phyloP scores from a whole-genome alignment of 2,797 vertebrate genomes.

The Poeciliopsis presidionis region DNA sequence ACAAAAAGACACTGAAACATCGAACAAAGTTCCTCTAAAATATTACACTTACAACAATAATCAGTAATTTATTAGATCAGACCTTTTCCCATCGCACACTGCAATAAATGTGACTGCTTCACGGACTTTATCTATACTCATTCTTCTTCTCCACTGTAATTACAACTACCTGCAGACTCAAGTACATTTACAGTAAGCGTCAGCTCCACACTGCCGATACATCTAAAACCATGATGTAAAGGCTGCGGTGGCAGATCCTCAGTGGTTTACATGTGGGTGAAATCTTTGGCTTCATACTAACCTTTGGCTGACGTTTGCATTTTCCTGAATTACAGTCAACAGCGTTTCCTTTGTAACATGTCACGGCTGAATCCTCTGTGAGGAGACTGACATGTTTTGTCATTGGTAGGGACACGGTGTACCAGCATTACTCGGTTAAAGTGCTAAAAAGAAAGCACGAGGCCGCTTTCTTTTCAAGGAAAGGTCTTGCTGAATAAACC shows the following conservation, averaged over 20 bases:
- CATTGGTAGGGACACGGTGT: slow-evolving; percentile 53
- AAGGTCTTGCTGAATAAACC: slow-evolving; percentile 38
- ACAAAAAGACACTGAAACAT: not conserved
- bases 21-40: not conserved
- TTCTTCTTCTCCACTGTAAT: not conserved
- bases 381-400: slow-evolving; percentile 30
- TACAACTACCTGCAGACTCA: not conserved
- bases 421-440: slow-evolving; percentile 48
- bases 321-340: slow-evolving; percentile 66
- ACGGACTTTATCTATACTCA: not conserved
- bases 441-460: slow-evolving; percentile 28
- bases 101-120: not conserved
- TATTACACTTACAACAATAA: not conserved
- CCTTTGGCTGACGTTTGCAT: slow-evolving; percentile 30
- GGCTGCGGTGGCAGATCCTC: not conserved
- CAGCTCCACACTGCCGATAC: not conserved
- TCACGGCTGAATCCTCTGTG: slow-evolving; percentile 14
- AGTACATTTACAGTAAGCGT: not conserved
- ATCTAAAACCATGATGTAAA: not conserved
- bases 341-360: slow-evolving; percentile 37
- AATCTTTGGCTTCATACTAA: slow-evolving; percentile 32
- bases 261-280: not conserved
- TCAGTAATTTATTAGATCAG: not conserved
- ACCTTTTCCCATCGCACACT: not conserved
- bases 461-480: slow-evolving; percentile 27